Percentiles rank a stretch among this genome's conserved stretches.
These are phyloP conservation scores for Larimichthys crocea DNA, from an alignment of 2,113 vertebrate species.

Conservation along the genomic window DNA sequence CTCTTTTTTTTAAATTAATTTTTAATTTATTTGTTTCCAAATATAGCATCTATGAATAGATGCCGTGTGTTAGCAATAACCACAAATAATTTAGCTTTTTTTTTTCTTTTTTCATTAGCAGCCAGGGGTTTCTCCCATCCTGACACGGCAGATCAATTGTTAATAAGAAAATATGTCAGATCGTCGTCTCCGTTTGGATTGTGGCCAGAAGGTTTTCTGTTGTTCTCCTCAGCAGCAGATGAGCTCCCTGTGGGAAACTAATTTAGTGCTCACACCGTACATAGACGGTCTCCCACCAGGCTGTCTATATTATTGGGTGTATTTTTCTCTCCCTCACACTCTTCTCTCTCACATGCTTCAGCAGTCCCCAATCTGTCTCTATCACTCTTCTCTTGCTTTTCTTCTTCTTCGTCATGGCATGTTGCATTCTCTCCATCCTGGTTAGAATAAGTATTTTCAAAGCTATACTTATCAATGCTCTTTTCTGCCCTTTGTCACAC, in stretches of 20 bases:
- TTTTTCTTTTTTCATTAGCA: background rate
- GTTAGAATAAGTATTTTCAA: constrained; percentile 37
- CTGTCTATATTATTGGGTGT: constrained; percentile 44
- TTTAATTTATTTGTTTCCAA: background rate
- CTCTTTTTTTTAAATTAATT: too few species aligned
- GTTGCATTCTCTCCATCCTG: constrained; percentile 40
- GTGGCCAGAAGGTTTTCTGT: constrained; percentile 49
- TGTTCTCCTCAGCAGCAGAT: constrained; percentile 56
- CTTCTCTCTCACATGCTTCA: constrained; percentile 36
- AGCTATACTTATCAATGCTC: constrained; percentile 24
- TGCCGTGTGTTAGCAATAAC: background rate
- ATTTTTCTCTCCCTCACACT: constrained; percentile 31
- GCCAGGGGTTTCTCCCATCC: background rate
- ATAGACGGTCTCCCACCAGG: constrained; percentile 44
- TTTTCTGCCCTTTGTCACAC: constrained; percentile 40
- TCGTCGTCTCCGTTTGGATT: constrained; percentile 40
- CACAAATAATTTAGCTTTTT: background rate
- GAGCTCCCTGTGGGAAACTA: constrained; percentile 68
- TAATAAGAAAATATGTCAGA: constrained; percentile 35
- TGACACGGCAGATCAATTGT: constrained; percentile 30
- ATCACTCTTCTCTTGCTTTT: constrained; percentile 29
- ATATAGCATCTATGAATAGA: background rate
- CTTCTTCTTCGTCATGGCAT: constrained; percentile 9
- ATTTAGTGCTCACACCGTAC: constrained; percentile 53
- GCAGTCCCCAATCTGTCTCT: constrained; percentile 37